phyloP scores from a whole-genome alignment of 2,888 invertebrate genomes.

The Arge pagana region DNA sequence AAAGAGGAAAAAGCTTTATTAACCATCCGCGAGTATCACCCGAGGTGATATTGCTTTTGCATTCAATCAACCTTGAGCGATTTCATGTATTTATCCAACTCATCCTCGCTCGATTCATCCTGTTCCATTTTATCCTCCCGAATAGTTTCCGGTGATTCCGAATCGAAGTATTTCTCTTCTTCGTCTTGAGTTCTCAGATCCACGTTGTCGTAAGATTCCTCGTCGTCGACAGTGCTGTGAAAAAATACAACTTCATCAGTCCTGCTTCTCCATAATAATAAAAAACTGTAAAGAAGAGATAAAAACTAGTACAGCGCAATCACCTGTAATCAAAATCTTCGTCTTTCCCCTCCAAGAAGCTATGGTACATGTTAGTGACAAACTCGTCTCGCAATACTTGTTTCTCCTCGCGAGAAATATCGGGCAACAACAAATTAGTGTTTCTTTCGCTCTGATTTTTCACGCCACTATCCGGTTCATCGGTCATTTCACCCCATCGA shows the following conservation, averaged over 20 bases:
- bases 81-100: slow-evolving; percentile 76
- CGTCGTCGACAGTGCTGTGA: slow-evolving; percentile 73
- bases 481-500: slow-evolving; percentile 34
- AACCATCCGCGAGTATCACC: neutral
- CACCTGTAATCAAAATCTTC: slow-evolving; percentile 79
- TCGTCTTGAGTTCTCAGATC: slow-evolving; percentile 77
- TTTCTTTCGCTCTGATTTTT: slow-evolving; percentile 52
- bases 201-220: slow-evolving; percentile 78
- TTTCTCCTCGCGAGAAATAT: slow-evolving; percentile 59
- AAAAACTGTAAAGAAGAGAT: neutral
- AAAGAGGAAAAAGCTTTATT: neutral
- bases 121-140: slow-evolving; percentile 37
- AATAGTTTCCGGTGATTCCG: slow-evolving; percentile 70
- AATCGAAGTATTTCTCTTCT: slow-evolving; percentile 91
- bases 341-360: slow-evolving; percentile 83
- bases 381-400: slow-evolving; percentile 79
- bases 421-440: slow-evolving; percentile 60
- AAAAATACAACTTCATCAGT: slow-evolving; percentile 29
- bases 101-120: slow-evolving; percentile 63
- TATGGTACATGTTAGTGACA: slow-evolving; percentile 80
- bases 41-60: neutral
- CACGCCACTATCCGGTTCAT: slow-evolving; percentile 32
- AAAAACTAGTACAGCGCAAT: no score
- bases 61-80: slow-evolving; percentile 49
- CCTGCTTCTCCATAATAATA: neutral